Evolutionary conservation across 2,888 invertebrate genomes (phyloP), one percentile per base, ranked within the genome.

Genomic region (Aproaerema taeniolella): DNA sequence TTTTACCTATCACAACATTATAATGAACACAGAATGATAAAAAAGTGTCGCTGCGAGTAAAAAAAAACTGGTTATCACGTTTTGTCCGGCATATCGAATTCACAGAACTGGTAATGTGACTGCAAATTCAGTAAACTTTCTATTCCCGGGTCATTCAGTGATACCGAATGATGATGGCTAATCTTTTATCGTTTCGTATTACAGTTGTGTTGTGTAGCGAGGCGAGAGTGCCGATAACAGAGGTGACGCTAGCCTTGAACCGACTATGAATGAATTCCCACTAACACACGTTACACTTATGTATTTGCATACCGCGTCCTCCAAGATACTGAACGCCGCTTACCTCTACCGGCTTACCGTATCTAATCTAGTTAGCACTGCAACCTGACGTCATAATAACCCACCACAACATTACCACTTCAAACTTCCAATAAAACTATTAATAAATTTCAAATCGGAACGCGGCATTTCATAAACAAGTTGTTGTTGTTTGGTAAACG

Each of bases 331-430:
- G 48, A 52, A 52, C 52, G 60, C 62, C 13, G 14, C 59, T 61
- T 58, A 58, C 62, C 58, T 60, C 49, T 45, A 58, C 54, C 57
- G 70, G 72, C 73, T 79, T 66, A 77, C 58, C 68, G 64, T 73
- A 67, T 67, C 68, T 82, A 80, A 81, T 81, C 81, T 72, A 69
- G 72, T 83, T 82, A 81, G 68, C 53, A 60, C 48, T 73, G 75
- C 78, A 80, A 47, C 48, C 46, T 67, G 69, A 80, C 79, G 80
- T 80, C 82, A 79, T 67, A 43, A 46, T 47, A 66, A n/a, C n/a
- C n/a, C 70, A 73, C 72, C 71, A 79, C 74, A 81, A 83, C 82
- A 82, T 73, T 74, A 67, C n/a, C n/a, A 70, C 67, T 67, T 65
- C 58, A 45, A 46, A 46, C 44, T 37, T 39, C 5, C 20, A 4